Percentiles rank a stretch among this genome's conserved stretches.
These are phyloP conservation scores for Lophius piscatorius DNA, from an alignment of 2,113 vertebrate species.

Conservation along the genomic window DNA sequence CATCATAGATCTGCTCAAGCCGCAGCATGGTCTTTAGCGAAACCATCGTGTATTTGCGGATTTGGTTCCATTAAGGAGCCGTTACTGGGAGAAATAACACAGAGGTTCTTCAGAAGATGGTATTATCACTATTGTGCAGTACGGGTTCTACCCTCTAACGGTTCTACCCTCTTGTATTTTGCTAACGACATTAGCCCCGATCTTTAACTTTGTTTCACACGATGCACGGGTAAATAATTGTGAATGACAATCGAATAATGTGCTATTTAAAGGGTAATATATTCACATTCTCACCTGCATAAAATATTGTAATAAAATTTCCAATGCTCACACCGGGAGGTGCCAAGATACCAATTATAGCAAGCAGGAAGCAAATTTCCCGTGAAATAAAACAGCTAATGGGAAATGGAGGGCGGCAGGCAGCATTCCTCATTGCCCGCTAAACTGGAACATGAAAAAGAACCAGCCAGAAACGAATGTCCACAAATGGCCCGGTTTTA, in stretches of 20 bases:
- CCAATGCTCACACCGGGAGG: constrained; percentile 80
- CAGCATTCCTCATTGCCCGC: constrained; percentile 69
- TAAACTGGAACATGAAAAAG: constrained; percentile 60
- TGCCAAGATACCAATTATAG: constrained; percentile 81
- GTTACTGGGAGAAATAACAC: constrained; percentile 10
- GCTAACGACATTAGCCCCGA: constrained; percentile 70
- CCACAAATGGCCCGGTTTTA: constrained; percentile 55
- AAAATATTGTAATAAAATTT: constrained; percentile 78
- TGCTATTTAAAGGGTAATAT: constrained; percentile 79
- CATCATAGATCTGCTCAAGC: constrained; percentile 26
- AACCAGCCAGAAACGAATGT: constrained; percentile 52
- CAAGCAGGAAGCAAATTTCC: constrained; percentile 82
- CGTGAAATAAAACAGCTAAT: constrained; percentile 85
- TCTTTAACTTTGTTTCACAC: constrained; percentile 62
- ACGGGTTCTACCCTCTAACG: constrained; percentile 9
- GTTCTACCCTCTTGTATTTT: constrained; percentile 21
- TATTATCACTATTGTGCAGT: constrained; percentile 28
- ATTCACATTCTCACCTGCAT: constrained; percentile 77
- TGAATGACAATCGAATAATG: constrained; percentile 77
- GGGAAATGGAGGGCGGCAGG: constrained; percentile 74
- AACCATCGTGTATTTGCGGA: constrained; percentile 20
- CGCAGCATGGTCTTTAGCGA: background rate
- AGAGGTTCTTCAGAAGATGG: constrained; percentile 20
- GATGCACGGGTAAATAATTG: constrained; percentile 71
- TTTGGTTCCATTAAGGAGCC: constrained; percentile 17